These are phyloP conservation scores for Battus philenor DNA, from an alignment of 1,140 invertebrate genomes.

Conservation along the genomic window DNA sequence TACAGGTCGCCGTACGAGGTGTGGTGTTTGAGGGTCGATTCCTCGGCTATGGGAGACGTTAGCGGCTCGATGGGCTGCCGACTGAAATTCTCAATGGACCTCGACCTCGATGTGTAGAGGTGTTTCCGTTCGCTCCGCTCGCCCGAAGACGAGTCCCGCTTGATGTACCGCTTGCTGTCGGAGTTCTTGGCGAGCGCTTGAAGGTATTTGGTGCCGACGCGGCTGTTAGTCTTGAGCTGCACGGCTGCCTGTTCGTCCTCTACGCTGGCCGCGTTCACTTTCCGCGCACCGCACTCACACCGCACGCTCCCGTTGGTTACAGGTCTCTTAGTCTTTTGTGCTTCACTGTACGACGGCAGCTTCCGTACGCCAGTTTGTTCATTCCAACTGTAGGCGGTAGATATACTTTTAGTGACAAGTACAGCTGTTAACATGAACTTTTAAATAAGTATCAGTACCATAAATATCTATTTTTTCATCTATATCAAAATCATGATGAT, in stretches of 20 bases:
- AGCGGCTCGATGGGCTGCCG: constrained; percentile 39
- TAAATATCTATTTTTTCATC: too few relatives aligned
- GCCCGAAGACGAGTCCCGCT: constrained; percentile 50
- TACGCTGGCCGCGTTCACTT: constrained; percentile 46
- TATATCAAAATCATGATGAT: too few relatives aligned
- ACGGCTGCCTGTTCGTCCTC: constrained; percentile 45
- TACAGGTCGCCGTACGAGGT: constrained; percentile 68
- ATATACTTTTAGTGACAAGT: too few relatives aligned
- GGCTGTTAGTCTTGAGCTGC: constrained; percentile 56
- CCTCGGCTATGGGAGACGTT: constrained; percentile 47
- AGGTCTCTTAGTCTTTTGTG: constrained; percentile 72
- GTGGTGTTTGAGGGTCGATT: constrained; percentile 59
- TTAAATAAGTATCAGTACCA: too few relatives aligned
- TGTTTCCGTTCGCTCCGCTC: constrained; percentile 46
- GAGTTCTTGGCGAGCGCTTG: constrained; percentile 61
- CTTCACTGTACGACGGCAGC: constrained; percentile 70
- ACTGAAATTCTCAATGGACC: constrained; percentile 71
- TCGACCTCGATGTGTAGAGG: constrained; percentile 54
- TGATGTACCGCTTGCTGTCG: constrained; percentile 50
- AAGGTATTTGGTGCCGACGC: constrained; percentile 68
- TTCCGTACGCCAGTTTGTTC: constrained; percentile 67
- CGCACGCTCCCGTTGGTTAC: constrained; percentile 60
- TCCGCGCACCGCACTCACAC: constrained; percentile 64
- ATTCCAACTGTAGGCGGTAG: constrained; percentile 63
- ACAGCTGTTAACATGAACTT: too few relatives aligned